Evolutionary conservation across 2,113 vertebrate genomes (phyloP), one percentile per base, ranked within the genome.

Genomic region (Lophotis ruficrista): DNA sequence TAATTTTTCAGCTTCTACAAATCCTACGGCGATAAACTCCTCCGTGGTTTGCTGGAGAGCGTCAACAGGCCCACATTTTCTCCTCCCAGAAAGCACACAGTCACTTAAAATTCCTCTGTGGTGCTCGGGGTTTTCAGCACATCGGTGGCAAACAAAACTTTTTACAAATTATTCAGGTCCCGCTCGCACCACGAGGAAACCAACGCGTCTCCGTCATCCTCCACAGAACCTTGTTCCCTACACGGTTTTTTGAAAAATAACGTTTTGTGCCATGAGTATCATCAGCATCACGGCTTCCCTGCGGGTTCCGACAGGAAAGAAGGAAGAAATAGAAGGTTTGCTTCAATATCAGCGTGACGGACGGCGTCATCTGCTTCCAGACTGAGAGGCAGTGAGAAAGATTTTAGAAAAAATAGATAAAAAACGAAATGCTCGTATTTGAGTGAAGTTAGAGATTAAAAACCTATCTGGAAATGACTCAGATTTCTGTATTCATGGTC

Each of bases 181-280:
- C 45, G 19, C 43, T 72, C 61, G 5, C 33, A 3, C 33, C 4
- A 16, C 4, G 27, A 91, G 65, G 56, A 85, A 86, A 56, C 45
- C 41, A 43, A 20, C 3, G 18, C 0, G 0, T 14, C 69, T 56
- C 71, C 3, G 0, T 50, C 81, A 19, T 8, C 72, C 43, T 56
- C 53, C 15, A 11, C 37, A 61, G 75, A 77, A 66, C 41, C 43
- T 53, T 4, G 0, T 35, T 76, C 43, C n/a, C 57, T 41, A 8
- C 0, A 1, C 0, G 2, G 11, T 21, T 65, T 56, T 48, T 76
- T 43, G 65, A 22, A 60, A 94, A 80, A 69, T 25, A 56, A 66
- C 50, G 47, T 7, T 28, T 45, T 61, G 24, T 28, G 21, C 66
- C 60, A 47, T 2, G 4, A 87, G 38, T 25, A n/a, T 33, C 22